A percentile compares a stretch with the other conserved stretches of the same genome.
These are phyloP conservation scores for Xyrichtys novacula DNA, from an alignment of 2,797 vertebrate genomes.

Conservation along the genomic window DNA sequence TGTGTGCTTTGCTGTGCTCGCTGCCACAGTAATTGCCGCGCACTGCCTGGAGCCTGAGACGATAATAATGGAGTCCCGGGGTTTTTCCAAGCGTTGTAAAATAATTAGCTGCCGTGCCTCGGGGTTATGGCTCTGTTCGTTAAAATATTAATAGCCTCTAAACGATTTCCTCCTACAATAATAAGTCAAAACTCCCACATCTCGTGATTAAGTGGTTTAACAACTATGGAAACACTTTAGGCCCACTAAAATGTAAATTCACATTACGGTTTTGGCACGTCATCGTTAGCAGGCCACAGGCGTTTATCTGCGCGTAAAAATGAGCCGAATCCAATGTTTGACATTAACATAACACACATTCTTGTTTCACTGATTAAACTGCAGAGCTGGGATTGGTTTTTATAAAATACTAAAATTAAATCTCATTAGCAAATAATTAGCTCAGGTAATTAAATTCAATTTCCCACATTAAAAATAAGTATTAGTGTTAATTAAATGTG, in stretches of 20 bases:
- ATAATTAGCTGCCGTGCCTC: constrained; percentile 86
- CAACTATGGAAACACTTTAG: constrained; percentile 79
- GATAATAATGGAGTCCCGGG: constrained; percentile 82
- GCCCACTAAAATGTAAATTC: constrained; percentile 74
- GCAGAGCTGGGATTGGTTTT: background rate
- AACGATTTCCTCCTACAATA: constrained; percentile 85
- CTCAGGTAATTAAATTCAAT: background rate
- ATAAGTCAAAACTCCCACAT: constrained; percentile 82
- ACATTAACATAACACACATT: constrained; percentile 23
- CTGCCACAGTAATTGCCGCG: constrained; percentile 78
- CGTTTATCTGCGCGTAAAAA: constrained; percentile 41
- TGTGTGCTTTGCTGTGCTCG: constrained; percentile 50
- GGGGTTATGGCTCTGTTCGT: constrained; percentile 82
- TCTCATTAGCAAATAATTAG: background rate
- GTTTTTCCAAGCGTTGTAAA: constrained; percentile 87
- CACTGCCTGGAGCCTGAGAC: constrained; percentile 75
- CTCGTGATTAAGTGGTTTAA: constrained; percentile 84
- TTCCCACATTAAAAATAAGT: constrained; percentile 7
- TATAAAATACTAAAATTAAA: background rate
- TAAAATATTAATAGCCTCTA: constrained; percentile 87
- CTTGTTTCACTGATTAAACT: constrained; percentile 8
- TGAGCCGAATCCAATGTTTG: constrained; percentile 28
- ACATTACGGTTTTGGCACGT: constrained; percentile 52
- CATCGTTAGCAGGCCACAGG: constrained; percentile 52
- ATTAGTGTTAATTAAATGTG: background rate